Conservation (phyloP, 2,888 invertebrate species). For the Thymelicus acteon region DNA sequence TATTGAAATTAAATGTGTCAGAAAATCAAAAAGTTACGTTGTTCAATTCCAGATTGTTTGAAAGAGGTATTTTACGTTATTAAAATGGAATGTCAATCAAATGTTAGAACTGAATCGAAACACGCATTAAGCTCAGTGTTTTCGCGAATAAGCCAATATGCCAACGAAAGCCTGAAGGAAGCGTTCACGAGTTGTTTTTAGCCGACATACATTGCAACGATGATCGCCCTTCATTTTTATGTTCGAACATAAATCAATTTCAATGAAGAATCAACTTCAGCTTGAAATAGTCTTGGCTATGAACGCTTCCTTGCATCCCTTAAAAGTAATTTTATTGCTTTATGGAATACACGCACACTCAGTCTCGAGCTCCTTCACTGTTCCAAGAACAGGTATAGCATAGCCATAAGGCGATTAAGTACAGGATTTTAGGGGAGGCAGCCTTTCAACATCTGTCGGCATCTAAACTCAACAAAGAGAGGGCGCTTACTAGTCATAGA, state of each 20-base stretch:
- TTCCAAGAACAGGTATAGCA: not conserved
- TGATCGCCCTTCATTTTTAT: too few relatives aligned
- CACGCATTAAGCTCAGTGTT: not conserved
- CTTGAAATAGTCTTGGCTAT: not conserved
- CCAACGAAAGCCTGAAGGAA: not conserved
- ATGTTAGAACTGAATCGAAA: not conserved
- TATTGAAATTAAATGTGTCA: too few relatives aligned
- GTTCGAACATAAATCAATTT: too few relatives aligned
- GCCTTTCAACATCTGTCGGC: too few relatives aligned
- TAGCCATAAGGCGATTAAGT: not conserved
- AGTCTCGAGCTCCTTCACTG: not conserved
- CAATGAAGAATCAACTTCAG: too few relatives aligned
- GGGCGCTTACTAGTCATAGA: too few relatives aligned
- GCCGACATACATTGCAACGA: not conserved
- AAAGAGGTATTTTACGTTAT: too few relatives aligned
- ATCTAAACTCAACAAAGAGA: too few relatives aligned
- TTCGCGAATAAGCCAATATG: not conserved
- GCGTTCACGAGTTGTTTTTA: not conserved
- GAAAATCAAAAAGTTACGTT: too few relatives aligned
- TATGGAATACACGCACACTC: not conserved
- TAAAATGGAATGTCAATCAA: too few relatives aligned
- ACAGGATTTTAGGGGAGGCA: too few relatives aligned
- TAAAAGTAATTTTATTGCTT: not conserved
- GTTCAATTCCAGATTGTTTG: too few relatives aligned
- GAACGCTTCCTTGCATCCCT: not conserved